Evolutionary conservation across 2,797 vertebrate genomes (phyloP), one percentile per base, ranked within the genome.

Genomic region (Manis javanica): DNA sequence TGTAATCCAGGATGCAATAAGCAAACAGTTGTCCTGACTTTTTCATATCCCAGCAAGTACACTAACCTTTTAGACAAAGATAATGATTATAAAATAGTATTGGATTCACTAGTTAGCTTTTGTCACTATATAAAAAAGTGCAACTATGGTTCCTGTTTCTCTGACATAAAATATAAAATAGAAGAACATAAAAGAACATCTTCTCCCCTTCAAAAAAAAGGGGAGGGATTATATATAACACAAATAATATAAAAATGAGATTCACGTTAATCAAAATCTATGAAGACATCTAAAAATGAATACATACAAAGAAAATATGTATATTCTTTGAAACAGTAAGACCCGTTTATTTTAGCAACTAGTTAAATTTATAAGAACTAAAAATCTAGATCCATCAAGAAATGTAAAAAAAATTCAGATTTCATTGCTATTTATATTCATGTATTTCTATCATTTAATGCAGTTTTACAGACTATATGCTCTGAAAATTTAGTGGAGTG

Each of bases 321-420:
- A n/a, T 49, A 31, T 55, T 78, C 55, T 91, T 5, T 66, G 63
- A 84, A 84, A 83, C 3, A 24, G 18, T 42, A 72, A 84, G 77
- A 88, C 78, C 71, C 23, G 78, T 39, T 91, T 96, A 69, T 49
- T 78, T 78, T 79, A n/a, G 24, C 29, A 55, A 79, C 7, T 66
- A 53, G 57, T 57, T 95, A 84, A 86, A 88, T 92, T 81, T 90
- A 18, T 74, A 94, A 26, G n/a, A 64, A 82, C 11, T 69, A 26
- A 79, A 89, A 91, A 72, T 71, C 34, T 59, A 49, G 63, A 15
- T 84, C 14, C 37, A 95, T 57, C 16, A 37, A 92, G 24, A 91
- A 92, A 63, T 74, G 37, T 85, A 46, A 84, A 91, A 91, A 82
- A 75, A 87, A 87, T 61, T 92, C 79, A 66, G 63, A 68, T 55